A percentile compares a stretch with the other conserved stretches of the same genome.
phyloP scores from a whole-genome alignment of 2,888 invertebrate genomes.

The Cosmia trapezina region DNA sequence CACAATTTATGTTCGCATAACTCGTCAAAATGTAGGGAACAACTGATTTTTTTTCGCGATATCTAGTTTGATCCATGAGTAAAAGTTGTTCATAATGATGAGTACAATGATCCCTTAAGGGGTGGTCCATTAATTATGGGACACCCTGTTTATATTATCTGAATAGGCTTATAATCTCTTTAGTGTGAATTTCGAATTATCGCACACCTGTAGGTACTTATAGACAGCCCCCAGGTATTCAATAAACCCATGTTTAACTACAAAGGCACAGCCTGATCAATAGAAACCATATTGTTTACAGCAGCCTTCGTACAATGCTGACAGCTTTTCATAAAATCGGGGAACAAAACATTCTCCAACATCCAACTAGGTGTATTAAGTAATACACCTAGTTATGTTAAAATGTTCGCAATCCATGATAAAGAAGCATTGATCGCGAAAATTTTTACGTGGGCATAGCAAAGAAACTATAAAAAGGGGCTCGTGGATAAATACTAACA shows the following conservation, averaged over 20 bases:
- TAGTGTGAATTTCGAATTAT: not conserved
- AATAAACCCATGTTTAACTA: constrained; percentile 3
- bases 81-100: too few relatives aligned
- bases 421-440: not conserved
- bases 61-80: too few relatives aligned
- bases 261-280: constrained; percentile 2
- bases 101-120: too few relatives aligned
- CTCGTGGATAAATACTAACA: not conserved
- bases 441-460: constrained; percentile 7
- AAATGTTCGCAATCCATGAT: not conserved
- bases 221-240: constrained; percentile 1
- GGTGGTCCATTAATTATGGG: too few relatives aligned
- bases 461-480: not conserved
- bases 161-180: not conserved
- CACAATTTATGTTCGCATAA: too few relatives aligned
- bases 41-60: too few relatives aligned
- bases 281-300: constrained; percentile 23
- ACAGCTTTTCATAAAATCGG: constrained; percentile 40
- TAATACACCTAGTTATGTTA: too few relatives aligned
- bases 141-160: too few relatives aligned
- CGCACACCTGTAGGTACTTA: not conserved
- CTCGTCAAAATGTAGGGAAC: too few relatives aligned
- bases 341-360: constrained; percentile 38
- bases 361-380: too few relatives aligned
- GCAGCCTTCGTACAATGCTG: not conserved